Percentiles rank a stretch among this genome's conserved stretches.
These are phyloP conservation scores for Oligia strigilis DNA, from an alignment of 2,888 invertebrate genomes.

Conservation along the genomic window DNA sequence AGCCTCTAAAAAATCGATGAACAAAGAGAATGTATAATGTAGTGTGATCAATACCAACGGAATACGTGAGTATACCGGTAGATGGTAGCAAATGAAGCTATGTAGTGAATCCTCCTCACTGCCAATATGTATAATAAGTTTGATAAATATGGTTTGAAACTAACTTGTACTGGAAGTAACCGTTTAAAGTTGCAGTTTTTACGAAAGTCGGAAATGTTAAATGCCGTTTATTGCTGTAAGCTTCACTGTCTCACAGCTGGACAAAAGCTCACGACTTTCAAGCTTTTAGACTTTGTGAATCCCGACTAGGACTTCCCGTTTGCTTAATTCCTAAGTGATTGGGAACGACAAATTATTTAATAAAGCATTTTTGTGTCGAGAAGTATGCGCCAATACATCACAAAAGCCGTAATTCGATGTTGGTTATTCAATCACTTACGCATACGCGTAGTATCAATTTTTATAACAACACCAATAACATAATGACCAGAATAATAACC, in stretches of 20 bases:
- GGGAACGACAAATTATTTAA: not conserved
- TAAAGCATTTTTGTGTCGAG: not conserved
- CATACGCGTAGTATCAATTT: not conserved
- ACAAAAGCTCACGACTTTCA: not conserved
- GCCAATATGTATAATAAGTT: too few species aligned
- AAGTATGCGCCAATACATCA: not conserved
- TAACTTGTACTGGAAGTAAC: not conserved
- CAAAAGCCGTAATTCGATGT: not conserved
- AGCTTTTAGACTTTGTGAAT: not conserved
- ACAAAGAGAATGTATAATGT: conserved; percentile 30
- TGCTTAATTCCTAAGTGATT: not conserved
- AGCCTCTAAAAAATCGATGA: conserved; percentile 43
- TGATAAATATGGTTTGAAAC: too few species aligned
- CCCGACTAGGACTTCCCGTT: not conserved
- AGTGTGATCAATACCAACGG: not conserved
- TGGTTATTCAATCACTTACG: not conserved
- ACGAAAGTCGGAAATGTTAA: not conserved
- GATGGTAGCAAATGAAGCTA: conserved; percentile 38
- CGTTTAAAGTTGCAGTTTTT: not conserved
- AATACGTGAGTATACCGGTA: conserved; percentile 27
- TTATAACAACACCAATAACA: conserved; percentile 11
- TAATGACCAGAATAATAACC: conserved; percentile 35
- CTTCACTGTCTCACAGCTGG: not conserved
- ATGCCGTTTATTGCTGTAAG: not conserved
- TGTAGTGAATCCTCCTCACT: not conserved